A percentile compares a stretch with the other conserved stretches of the same genome.
These are phyloP conservation scores for Trichomalopsis sarcophagae DNA, from an alignment of 1,140 invertebrate genomes.

Conservation along the genomic window DNA sequence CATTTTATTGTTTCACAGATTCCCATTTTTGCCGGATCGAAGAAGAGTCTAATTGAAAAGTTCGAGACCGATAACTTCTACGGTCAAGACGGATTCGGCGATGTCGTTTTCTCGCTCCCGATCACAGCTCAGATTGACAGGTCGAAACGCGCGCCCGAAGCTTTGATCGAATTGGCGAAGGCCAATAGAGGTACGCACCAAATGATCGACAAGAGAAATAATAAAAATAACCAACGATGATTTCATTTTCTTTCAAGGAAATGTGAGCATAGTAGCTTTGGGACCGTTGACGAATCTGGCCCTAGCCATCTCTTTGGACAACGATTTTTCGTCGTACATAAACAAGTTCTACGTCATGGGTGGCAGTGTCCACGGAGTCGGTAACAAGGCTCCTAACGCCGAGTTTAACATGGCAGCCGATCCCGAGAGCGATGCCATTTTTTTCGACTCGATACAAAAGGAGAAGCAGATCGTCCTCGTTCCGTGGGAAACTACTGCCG, in stretches of 20 bases:
- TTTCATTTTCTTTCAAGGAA: slow-evolving; percentile 55
- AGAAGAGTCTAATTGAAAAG: slow-evolving; percentile 63
- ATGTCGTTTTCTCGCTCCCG: slow-evolving; percentile 61
- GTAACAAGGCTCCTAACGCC: slow-evolving; percentile 74
- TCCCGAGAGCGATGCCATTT: slow-evolving; percentile 79
- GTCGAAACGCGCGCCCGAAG: slow-evolving; percentile 67
- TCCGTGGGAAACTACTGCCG: slow-evolving; percentile 72
- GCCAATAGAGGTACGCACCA: not conserved
- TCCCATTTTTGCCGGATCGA: slow-evolving; percentile 70
- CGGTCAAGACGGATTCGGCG: slow-evolving; percentile 74
- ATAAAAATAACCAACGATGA: not conserved
- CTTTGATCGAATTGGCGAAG: slow-evolving; percentile 60
- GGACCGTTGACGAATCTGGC: slow-evolving; percentile 81
- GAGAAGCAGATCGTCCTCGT: slow-evolving; percentile 63
- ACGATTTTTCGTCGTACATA: slow-evolving; percentile 72
- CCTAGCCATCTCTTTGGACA: slow-evolving; percentile 76
- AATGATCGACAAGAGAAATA: not conserved
- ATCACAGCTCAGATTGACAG: slow-evolving; percentile 58
- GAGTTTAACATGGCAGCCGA: slow-evolving; percentile 83
- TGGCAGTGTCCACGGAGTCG: slow-evolving; percentile 74
- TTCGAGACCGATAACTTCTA: slow-evolving; percentile 60
- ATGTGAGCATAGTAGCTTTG: slow-evolving; percentile 74
- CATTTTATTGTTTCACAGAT: slow-evolving; percentile 65
- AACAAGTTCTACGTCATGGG: slow-evolving; percentile 78
- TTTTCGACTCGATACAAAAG: slow-evolving; percentile 68